These are phyloP conservation scores for Pristionchus exspectatus DNA, from an alignment of 2,888 invertebrate genomes.

Conservation along the genomic window DNA sequence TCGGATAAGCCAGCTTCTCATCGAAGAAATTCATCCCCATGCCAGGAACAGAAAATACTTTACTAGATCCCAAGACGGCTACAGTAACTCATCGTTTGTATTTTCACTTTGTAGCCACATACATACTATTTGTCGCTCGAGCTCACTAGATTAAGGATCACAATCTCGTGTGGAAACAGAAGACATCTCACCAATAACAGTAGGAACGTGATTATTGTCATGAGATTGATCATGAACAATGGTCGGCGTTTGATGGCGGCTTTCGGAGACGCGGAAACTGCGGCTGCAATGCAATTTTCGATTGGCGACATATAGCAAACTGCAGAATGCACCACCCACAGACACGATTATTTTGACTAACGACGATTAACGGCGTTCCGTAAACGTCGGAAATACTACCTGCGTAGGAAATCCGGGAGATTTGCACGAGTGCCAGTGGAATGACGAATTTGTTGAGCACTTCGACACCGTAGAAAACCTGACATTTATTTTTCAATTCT, in stretches of 20 bases:
- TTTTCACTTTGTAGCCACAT: background rate
- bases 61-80: background rate
- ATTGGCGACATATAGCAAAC: background rate
- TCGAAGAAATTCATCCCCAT: background rate
- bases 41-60: background rate
- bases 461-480: conserved; percentile 61
- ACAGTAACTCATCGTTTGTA: background rate
- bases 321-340: background rate
- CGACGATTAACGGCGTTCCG: background rate
- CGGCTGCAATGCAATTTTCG: conserved; percentile 39
- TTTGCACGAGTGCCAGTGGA: conserved; percentile 64
- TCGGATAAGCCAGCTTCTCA: background rate
- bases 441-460: conserved; percentile 68
- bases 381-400: background rate
- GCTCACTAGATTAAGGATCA: background rate
- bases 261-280: background rate
- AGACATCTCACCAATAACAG: conserved; percentile 10
- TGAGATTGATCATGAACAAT: conserved; percentile 14
- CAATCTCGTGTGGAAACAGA: background rate
- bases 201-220: conserved; percentile 28
- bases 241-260: conserved; percentile 31
- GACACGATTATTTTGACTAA: background rate
- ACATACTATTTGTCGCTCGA: background rate
- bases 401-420: conserved; percentile 64
- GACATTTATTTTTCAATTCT: background rate